phyloP scores from a whole-genome alignment of 2,113 vertebrate genomes.

The Brachionichthys hirsutus region DNA sequence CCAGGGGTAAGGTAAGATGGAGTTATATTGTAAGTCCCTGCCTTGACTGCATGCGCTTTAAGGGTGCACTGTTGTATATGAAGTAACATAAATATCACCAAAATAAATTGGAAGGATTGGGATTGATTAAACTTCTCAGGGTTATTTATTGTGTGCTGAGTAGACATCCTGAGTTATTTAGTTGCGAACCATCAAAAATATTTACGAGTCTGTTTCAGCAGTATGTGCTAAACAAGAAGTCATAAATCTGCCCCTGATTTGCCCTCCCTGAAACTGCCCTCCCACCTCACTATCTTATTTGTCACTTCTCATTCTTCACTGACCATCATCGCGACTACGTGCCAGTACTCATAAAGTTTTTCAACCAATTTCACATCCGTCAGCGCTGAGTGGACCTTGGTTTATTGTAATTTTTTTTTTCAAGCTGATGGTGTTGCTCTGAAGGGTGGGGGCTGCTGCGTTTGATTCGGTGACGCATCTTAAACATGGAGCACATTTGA shows the following conservation, averaged over 20 bases:
- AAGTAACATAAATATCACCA: constrained; percentile 53
- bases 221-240: constrained; percentile 53
- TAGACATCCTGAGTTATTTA: constrained; percentile 68
- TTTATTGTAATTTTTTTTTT: background rate
- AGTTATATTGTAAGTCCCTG: background rate
- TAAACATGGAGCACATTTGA: constrained; percentile 34
- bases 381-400: constrained; percentile 40
- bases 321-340: constrained; percentile 30
- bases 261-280: constrained; percentile 23
- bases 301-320: constrained; percentile 43
- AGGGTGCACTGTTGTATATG: constrained; percentile 16
- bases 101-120: constrained; percentile 46
- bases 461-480: no score
- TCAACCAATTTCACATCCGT: constrained; percentile 53
- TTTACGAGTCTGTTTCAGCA: constrained; percentile 75
- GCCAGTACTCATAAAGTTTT: constrained; percentile 42
- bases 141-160: constrained; percentile 76
- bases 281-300: constrained; percentile 1
- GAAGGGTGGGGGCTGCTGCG: no score
- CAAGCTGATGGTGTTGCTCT: constrained; percentile 35
- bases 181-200: constrained; percentile 64
- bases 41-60: constrained; percentile 2
- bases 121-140: constrained; percentile 62
- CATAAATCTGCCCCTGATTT: constrained; percentile 65
- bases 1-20: background rate